Percentiles rank a stretch among this genome's conserved stretches.
Conservation (phyloP, 2,888 invertebrate genomes). For the Drosophila paracracens region DNA sequence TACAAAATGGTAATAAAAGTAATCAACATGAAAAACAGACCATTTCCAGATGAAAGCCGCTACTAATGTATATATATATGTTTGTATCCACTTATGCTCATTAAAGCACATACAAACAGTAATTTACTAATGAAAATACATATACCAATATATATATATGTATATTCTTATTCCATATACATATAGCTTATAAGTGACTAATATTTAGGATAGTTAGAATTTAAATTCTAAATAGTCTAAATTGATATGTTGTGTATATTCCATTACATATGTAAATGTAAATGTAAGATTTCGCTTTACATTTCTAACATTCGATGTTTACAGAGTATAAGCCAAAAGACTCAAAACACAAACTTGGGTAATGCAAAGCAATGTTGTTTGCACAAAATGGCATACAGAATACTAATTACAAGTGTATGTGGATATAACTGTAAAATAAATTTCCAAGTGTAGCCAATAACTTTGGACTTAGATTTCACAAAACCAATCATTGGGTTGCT, state of each 20-base stretch:
- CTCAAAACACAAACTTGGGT: constrained; percentile 66
- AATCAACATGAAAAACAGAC: constrained; percentile 10
- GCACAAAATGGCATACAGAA: constrained; percentile 13
- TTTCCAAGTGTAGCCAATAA: constrained; percentile 16
- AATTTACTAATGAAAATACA: background rate
- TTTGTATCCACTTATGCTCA: background rate
- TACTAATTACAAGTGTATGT: constrained; percentile 37
- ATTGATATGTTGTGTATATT: background rate
- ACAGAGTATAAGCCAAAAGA: constrained; percentile 61
- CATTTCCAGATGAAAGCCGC: constrained; percentile 3
- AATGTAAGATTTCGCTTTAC: background rate
- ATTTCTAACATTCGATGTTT: background rate
- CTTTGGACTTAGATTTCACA: constrained; percentile 14
- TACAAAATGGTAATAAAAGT: constrained; percentile 4
- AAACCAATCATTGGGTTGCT: background rate
- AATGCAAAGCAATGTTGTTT: constrained; percentile 5
- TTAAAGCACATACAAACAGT: background rate
- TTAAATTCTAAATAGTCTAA: background rate
- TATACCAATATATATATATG: background rate
- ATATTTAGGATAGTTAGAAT: background rate
- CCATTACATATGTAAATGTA: background rate
- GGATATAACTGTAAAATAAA: constrained; percentile 27
- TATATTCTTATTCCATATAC: background rate
- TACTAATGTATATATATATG: background rate
- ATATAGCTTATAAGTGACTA: background rate